Conservation (phyloP, 2,797 vertebrate genomes). For the Euthynnus affinis region DNA sequence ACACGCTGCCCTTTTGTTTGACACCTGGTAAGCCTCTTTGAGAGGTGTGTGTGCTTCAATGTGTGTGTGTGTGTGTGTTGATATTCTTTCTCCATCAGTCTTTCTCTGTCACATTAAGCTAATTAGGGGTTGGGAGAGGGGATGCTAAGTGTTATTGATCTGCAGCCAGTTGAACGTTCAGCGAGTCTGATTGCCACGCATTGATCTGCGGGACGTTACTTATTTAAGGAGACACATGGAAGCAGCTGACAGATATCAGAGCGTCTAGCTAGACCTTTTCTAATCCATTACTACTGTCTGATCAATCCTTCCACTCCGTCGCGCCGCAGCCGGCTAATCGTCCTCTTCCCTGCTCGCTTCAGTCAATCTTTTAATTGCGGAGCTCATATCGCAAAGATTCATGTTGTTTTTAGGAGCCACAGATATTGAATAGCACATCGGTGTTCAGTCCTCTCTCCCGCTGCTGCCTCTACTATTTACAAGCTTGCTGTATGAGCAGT, state of each 20-base stretch:
- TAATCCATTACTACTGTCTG: slow-evolving; percentile 77
- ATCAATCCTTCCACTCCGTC: slow-evolving; percentile 58
- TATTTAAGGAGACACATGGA: slow-evolving; percentile 68
- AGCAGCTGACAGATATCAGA: slow-evolving; percentile 68
- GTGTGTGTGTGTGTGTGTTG: slow-evolving; percentile 33
- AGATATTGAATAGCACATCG: not conserved
- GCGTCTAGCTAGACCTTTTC: slow-evolving; percentile 58
- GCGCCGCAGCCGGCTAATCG: not conserved
- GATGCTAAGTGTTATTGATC: slow-evolving; percentile 80
- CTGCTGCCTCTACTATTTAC: not conserved
- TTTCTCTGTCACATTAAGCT: slow-evolving; percentile 71
- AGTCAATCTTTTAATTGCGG: slow-evolving; percentile 44
- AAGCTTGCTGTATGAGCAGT: too few relatives aligned
- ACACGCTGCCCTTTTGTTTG: slow-evolving; percentile 53
- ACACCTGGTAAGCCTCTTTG: slow-evolving; percentile 43
- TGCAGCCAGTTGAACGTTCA: slow-evolving; percentile 61
- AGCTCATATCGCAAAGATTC: slow-evolving; percentile 32
- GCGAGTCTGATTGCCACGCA: slow-evolving; percentile 61
- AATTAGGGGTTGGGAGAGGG: slow-evolving; percentile 50
- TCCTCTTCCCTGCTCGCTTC: slow-evolving; percentile 37
- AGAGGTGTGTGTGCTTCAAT: slow-evolving; percentile 8
- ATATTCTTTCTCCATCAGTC: slow-evolving; percentile 56
- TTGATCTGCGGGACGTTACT: slow-evolving; percentile 61
- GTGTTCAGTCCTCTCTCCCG: not conserved
- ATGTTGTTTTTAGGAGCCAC: slow-evolving; percentile 15